These are phyloP conservation scores for Myotis lucifugus DNA, from an alignment of 2,113 vertebrate species.

Conservation along the genomic window DNA sequence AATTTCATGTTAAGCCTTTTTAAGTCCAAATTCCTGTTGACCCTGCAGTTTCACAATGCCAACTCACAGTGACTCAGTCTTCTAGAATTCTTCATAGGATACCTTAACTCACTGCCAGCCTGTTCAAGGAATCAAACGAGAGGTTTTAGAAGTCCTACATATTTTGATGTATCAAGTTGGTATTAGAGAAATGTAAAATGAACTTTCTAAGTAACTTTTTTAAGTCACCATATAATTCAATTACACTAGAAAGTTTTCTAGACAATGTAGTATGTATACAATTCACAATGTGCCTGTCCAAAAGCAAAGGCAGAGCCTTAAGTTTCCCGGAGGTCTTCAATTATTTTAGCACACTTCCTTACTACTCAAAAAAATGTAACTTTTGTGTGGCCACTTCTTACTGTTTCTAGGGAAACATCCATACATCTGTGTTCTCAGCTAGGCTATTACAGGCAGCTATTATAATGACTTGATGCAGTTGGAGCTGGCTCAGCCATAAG, in stretches of 20 bases:
- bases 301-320: background rate
- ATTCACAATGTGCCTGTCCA: background rate
- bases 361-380: background rate
- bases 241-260: background rate
- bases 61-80: background rate
- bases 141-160: background rate
- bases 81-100: background rate
- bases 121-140: background rate
- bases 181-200: constrained; percentile 4
- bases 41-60: background rate
- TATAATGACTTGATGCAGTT: background rate
- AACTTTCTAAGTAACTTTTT: background rate
- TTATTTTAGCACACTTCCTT: constrained; percentile 20
- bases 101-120: background rate
- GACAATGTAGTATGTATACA: background rate
- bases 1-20: background rate
- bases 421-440: background rate
- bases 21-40: background rate
- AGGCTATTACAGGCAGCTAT: constrained; percentile 2
- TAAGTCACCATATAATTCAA: background rate
- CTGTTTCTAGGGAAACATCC: background rate
- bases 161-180: background rate
- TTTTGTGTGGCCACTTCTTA: background rate
- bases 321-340: background rate
- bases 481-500: background rate